Evolutionary conservation across 2,888 invertebrate species (phyloP).

Genomic region (Stegophylla sp.): DNA sequence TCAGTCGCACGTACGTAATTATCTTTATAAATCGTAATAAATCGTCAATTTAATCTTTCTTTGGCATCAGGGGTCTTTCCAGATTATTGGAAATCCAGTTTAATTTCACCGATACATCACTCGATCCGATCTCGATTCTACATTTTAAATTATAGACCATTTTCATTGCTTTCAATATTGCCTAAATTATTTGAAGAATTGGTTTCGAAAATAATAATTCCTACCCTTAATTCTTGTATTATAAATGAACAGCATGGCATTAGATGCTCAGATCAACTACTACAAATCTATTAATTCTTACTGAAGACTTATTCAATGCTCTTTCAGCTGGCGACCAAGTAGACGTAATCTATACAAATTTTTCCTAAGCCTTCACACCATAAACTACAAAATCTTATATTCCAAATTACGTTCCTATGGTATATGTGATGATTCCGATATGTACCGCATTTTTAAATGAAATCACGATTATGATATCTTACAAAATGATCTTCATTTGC

Average conservation of each 20-base stretch:
- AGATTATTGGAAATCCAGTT: neutral
- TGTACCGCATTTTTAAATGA: too few species aligned
- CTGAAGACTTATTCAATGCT: neutral
- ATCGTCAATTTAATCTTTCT: neutral
- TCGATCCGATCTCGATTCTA: neutral
- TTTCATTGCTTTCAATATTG: neutral
- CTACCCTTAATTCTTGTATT: neutral
- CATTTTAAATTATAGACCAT: neutral
- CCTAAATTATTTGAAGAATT: slow-evolving; percentile 2
- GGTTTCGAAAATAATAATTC: neutral
- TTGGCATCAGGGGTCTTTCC: neutral
- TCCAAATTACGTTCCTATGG: neutral
- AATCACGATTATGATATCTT: too few species aligned
- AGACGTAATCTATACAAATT: neutral
- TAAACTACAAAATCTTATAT: neutral
- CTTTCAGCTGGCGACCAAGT: neutral
- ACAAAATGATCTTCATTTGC: too few species aligned
- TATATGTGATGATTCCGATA: neutral
- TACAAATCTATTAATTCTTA: slow-evolving; percentile 6
- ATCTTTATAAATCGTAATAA: too few species aligned
- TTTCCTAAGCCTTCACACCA: neutral
- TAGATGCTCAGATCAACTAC: neutral
- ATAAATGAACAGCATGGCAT: slow-evolving; percentile 1
- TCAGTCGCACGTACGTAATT: too few species aligned
- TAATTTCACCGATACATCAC: neutral